Base-by-base conservation (phyloP, 2,797 vertebrate species). In the Molossus alvarezi region DNA sequence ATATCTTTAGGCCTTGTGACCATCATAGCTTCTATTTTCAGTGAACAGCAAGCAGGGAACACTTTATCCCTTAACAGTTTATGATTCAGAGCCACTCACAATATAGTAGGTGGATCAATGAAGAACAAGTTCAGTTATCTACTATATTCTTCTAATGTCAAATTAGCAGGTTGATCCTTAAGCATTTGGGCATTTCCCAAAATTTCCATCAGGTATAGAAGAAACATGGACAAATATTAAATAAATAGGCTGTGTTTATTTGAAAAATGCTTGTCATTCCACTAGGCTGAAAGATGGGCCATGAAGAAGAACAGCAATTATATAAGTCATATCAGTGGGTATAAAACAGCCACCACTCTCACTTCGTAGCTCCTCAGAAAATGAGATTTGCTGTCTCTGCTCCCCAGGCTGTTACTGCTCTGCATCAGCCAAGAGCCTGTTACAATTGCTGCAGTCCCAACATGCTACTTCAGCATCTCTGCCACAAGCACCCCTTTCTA, bases 251-350 rank as follows among this genome's bases (percentile, higher is more conserved):
- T 65, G 17, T 82, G 51, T 82, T 72, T 95, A 64, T 86, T 95
- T 95, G 88, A 62, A 95, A 94, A 96, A 67, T 58, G 53, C 29
- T 79, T 92, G 60, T 65, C 82, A 80, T 93, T 96, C 88, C 85
- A 73, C 76, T 84, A 55, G 41, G 58, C 41, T 90, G 67, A 95
- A 92, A 94, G 71, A 90, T 13, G 27, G 60, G 55, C 65, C 37
- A 69, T 88, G 10, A 6, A 65, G 58, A 67, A 94, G 25, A 84
- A 13, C 2, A 0, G 27, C 41, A 71, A 93, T 92, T 96, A 72
- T 4, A 9, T 45, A 92, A 91, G 77, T 64, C 88, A 6, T 81
- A 89, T 84, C 1, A 67, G 9, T 29, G 69, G 82, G 23, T 51
- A 3, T 69, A 33, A 93, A 96, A 53, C 14, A 77, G 60, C 67